Base-by-base conservation (phyloP, 2,113 vertebrate genomes). In the Piprites chloris region DNA sequence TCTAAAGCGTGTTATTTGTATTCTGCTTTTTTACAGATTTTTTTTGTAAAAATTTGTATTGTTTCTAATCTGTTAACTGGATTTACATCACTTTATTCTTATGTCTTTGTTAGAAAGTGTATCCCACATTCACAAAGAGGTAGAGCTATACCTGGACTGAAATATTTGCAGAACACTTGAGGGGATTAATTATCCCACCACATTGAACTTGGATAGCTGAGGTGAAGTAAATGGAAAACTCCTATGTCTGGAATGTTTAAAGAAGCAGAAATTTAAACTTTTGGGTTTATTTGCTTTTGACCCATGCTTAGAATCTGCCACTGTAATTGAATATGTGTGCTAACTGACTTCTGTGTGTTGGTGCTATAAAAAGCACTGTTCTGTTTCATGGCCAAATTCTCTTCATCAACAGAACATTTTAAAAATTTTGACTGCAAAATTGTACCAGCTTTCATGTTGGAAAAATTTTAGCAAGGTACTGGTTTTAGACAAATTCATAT, bases 261-360 rank as follows among this genome's bases (percentile, higher is more conserved):
- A 95, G 85, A 68, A 88, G 79, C 47, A 96, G 91, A 95, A 91
- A 91, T 85, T 85, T 62, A 82, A 94, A 95, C 91, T 85, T 61
- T 84, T 93, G 32, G 80, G 77, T 97, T 94, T 95, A 95, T 97
- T 97, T 97, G 66, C 9, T 0, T 88, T 98, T 96, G 91, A 97
- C 97, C 89, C 77, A 91, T 94, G 95, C 89, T 96, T 97, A 82
- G 85, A 97, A 96, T 97, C 93, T 96, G 87, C 86, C 73, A 32
- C 90, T 92, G 86, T 93, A 95, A 73, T 68, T 89, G 72, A 75
- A 94, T 88, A 67, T 83, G 74, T 92, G 87, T 86, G 39, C 41
- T 74, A 63, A 77, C 56, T 94, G 94, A 76, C 88, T 97, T 92
- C 86, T 85, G 61, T 63, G 41, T 8, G 1, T 53, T 72, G 74